These are phyloP conservation scores for Syrphus vitripennis DNA, from an alignment of 2,888 invertebrate species.

Conservation along the genomic window DNA sequence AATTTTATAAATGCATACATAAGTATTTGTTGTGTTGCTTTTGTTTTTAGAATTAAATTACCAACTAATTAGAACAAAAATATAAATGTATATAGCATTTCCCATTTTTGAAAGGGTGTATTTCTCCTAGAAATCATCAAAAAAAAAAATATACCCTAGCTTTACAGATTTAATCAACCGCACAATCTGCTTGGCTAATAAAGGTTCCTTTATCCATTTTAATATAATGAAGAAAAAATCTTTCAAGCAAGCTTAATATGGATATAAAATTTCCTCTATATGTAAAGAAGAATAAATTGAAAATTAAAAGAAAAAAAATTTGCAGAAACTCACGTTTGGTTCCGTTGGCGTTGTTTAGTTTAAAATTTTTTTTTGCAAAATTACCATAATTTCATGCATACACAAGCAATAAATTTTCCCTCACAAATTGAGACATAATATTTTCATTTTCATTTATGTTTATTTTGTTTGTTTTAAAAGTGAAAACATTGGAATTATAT, in stretches of 20 bases:
- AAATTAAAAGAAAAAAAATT: neutral
- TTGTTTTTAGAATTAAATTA: constrained; percentile 10
- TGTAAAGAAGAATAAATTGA: neutral
- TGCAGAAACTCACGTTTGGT: neutral
- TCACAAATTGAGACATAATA: neutral
- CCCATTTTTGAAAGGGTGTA: neutral
- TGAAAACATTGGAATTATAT: neutral
- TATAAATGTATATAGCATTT: neutral
- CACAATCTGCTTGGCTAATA: neutral
- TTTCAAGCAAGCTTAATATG: neutral
- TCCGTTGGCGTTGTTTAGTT: neutral
- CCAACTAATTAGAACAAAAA: constrained; percentile 30
- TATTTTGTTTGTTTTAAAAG: no score
- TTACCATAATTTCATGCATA: neutral
- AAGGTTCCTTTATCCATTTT: constrained; percentile 1
- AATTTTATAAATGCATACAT: constrained; percentile 3
- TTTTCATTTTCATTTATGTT: neutral
- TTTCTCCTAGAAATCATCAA: neutral
- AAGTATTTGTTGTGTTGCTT: neutral
- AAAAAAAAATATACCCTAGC: neutral
- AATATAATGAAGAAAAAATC: neutral
- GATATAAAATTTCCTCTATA: neutral
- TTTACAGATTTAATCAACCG: constrained; percentile 10
- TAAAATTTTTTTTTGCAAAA: neutral
- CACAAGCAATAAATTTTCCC: neutral